These are phyloP conservation scores for Macrotrachela quadricornifera DNA, from an alignment of 1,140 invertebrate species.

Conservation along the genomic window DNA sequence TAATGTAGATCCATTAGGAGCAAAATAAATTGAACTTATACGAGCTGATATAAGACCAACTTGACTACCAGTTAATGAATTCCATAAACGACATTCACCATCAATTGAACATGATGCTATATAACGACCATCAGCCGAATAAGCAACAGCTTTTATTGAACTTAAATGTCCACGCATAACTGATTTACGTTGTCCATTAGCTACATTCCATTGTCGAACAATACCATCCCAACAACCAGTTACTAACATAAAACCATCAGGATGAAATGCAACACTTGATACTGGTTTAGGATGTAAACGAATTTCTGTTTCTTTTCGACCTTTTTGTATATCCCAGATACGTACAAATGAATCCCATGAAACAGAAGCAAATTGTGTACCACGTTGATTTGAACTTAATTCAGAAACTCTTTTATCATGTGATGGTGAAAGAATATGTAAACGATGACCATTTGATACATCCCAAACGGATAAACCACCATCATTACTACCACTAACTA, in stretches of 20 bases:
- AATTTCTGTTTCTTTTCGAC: constrained; percentile 10
- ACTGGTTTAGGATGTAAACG: constrained; percentile 15
- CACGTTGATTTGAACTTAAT: constrained; percentile 16
- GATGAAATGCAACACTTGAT: constrained; percentile 29
- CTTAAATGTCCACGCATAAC: constrained; percentile 19
- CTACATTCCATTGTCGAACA: constrained; percentile 26
- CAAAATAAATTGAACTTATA: constrained; percentile 1
- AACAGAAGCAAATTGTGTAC: constrained; percentile 20
- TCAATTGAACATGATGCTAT: constrained; percentile 26
- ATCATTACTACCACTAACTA: constrained; percentile 24
- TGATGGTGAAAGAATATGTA: constrained; percentile 16
- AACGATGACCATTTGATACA: constrained; percentile 16
- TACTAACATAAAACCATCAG: constrained; percentile 22
- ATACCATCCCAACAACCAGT: constrained; percentile 26
- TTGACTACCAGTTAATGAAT: constrained; percentile 20
- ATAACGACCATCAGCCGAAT: constrained; percentile 22
- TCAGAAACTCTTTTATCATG: constrained; percentile 21
- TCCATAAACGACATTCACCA: constrained; percentile 28
- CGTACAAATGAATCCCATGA: constrained; percentile 26
- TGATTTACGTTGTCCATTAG: constrained; percentile 14
- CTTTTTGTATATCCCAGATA: constrained; percentile 21
- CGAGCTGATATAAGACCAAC: constrained; percentile 10
- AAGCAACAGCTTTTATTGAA: constrained; percentile 23
- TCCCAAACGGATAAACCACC: constrained; percentile 22
- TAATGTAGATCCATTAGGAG: neutral